Evolutionary conservation across 2,113 vertebrate species (phyloP), one percentile per base, ranked within the genome.

Genomic region (Grammomys dolichurus): DNA sequence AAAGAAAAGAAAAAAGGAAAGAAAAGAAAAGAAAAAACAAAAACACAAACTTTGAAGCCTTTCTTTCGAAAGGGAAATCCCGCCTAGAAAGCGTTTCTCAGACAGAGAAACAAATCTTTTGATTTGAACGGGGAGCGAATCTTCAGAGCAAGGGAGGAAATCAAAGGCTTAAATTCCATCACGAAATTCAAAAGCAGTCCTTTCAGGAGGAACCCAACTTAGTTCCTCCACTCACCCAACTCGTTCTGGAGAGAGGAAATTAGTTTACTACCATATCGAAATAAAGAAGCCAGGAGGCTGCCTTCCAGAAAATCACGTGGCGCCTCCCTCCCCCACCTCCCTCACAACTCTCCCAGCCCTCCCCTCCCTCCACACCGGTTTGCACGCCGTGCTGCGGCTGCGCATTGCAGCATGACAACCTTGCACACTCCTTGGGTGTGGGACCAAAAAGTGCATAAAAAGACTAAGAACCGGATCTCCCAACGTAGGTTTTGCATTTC

Each of bases 221-320:
- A 0, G 26, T 78, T 73, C 87, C 14, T 93, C 89, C 93, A 88
- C 14, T 46, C 56, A 8, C 89, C 31, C 76, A 5, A 48, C 84
- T 33, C 31, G 9, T 69, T 48, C 63, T 33, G 63, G 60, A 86
- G 84, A 63, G 81, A 86, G 84, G 84, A 86, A 86, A 65, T 65
- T 85, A 65, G 84, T 86, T 86, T 51, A 67, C 84, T 86, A 17
- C 60, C 43, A 33, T 67, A 67, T 51, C 16, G n/a, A 86, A 86
- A 86, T 86, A 86, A 86, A 86, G 28, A 54, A 96, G 88, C 92
- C 36, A 63, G 8, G 17, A 73, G 72, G 48, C 46, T 26, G 67
- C 58, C 6, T 67, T 91, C 96, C 96, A 72, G 77, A 96, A 94
- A 89, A 65, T 89, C 97, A 97, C 95, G 87, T 98, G 96, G n/a